A percentile compares a stretch with the other conserved stretches of the same genome.
Conservation (phyloP, 1,140 invertebrate genomes). For the Coelopa frigida region DNA sequence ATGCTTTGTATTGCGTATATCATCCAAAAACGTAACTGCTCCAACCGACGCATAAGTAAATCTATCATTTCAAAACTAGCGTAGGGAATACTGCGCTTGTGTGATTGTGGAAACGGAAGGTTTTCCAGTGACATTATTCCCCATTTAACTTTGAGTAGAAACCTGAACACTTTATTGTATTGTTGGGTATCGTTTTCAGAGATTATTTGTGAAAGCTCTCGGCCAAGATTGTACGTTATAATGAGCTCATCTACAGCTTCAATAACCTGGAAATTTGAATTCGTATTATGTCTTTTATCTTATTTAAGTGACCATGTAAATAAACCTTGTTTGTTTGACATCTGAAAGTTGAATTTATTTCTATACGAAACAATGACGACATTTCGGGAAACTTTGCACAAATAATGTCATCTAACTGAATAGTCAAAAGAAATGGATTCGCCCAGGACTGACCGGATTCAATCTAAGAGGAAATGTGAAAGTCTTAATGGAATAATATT, state of each 20-base stretch:
- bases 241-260: constrained; percentile 28
- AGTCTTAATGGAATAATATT: not conserved
- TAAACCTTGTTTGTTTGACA: constrained; percentile 19
- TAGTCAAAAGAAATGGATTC: constrained; percentile 18
- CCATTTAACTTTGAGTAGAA: constrained; percentile 40
- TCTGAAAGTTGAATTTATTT: constrained; percentile 17
- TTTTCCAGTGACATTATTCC: constrained; percentile 33
- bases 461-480: constrained; percentile 17
- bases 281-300: not conserved
- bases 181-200: constrained; percentile 14
- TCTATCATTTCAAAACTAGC: constrained; percentile 26
- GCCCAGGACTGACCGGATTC: constrained; percentile 28
- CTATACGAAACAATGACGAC: constrained; percentile 17
- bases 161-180: constrained; percentile 37
- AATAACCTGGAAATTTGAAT: constrained; percentile 13
- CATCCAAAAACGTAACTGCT: constrained; percentile 42
- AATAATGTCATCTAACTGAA: constrained; percentile 24
- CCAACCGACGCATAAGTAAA: constrained; percentile 33
- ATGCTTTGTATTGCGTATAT: constrained; percentile 27
- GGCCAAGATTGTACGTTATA: constrained; percentile 23
- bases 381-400: constrained; percentile 14
- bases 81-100: constrained; percentile 11
- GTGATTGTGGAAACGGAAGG: constrained; percentile 21
- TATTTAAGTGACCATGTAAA: too few species aligned
- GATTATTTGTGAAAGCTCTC: constrained; percentile 23